Conservation (phyloP, 2,113 vertebrate species). For the Camelus dromedarius region DNA sequence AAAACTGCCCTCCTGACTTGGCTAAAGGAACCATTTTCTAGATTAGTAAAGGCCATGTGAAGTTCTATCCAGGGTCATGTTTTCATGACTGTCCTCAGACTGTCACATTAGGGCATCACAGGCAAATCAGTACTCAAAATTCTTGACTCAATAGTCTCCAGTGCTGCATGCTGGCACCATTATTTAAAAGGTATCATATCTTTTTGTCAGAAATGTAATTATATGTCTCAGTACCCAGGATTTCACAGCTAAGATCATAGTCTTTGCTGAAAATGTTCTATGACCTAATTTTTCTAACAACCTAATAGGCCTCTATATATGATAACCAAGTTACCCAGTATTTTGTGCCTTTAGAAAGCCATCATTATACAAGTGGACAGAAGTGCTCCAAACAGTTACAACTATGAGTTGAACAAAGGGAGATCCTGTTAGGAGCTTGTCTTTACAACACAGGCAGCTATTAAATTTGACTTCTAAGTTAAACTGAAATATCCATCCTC, state of each 20-base stretch:
- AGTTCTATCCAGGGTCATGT: accelerated
- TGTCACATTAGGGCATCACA: slow-evolving; percentile 40
- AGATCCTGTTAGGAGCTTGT: neutral
- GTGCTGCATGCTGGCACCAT: slow-evolving; percentile 55
- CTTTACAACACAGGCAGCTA: neutral
- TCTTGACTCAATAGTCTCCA: slow-evolving; percentile 75
- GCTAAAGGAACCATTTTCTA: neutral
- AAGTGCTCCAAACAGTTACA: slow-evolving; percentile 12
- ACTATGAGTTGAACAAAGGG: neutral
- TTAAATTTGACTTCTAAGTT: slow-evolving; percentile 1
- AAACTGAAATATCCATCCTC: neutral
- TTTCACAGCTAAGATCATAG: slow-evolving; percentile 60
- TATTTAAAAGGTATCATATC: slow-evolving; percentile 63
- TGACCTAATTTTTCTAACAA: slow-evolving; percentile 64
- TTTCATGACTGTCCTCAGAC: slow-evolving; percentile 38
- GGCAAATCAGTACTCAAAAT: slow-evolving; percentile 48
- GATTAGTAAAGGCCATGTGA: slow-evolving; percentile 36
- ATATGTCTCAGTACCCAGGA: slow-evolving; percentile 61
- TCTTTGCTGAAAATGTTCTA: slow-evolving; percentile 67
- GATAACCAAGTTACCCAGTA: slow-evolving; percentile 37
- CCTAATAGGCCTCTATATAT: slow-evolving; percentile 4
- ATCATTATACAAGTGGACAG: neutral
- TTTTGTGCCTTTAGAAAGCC: slow-evolving; percentile 50
- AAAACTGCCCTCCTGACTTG: neutral
- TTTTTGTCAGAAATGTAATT: slow-evolving; percentile 77